These are phyloP conservation scores for Sinocyclocheilus anshuiensis DNA, from an alignment of 2,113 vertebrate genomes.

Conservation along the genomic window DNA sequence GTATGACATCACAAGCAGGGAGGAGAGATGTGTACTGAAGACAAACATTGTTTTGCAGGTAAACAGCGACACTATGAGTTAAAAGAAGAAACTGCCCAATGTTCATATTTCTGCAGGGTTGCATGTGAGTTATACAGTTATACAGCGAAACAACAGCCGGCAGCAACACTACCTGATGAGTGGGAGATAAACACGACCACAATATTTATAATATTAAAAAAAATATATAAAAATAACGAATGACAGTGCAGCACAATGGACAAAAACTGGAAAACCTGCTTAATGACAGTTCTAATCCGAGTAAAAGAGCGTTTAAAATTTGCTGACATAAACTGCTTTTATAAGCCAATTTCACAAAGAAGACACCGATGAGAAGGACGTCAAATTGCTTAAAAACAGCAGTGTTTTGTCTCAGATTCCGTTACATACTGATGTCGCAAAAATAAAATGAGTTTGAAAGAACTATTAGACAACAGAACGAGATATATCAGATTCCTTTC, in stretches of 20 bases:
- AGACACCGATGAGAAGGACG: too few relatives aligned
- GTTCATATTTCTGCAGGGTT: neutral
- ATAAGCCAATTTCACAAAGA: too few relatives aligned
- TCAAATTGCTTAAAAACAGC: neutral
- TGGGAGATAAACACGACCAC: neutral
- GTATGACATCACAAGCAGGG: neutral
- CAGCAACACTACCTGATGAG: neutral
- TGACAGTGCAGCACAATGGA: neutral
- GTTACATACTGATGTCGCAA: neutral
- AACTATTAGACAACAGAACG: neutral
- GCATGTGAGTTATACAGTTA: too few relatives aligned
- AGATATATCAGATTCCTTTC: neutral
- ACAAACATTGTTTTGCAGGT: neutral
- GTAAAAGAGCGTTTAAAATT: neutral
- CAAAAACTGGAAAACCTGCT: neutral
- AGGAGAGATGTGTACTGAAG: neutral
- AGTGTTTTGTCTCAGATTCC: neutral
- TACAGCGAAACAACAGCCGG: too few relatives aligned
- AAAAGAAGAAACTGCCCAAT: neutral
- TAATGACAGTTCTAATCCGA: neutral
- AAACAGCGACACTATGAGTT: slow-evolving; percentile 58
- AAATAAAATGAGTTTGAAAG: neutral
- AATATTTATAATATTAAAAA: neutral
- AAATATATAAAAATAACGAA: neutral
- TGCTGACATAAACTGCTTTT: too few relatives aligned